phyloP scores from a whole-genome alignment of 2,797 vertebrate genomes.

The Pogoniulus pusillus region DNA sequence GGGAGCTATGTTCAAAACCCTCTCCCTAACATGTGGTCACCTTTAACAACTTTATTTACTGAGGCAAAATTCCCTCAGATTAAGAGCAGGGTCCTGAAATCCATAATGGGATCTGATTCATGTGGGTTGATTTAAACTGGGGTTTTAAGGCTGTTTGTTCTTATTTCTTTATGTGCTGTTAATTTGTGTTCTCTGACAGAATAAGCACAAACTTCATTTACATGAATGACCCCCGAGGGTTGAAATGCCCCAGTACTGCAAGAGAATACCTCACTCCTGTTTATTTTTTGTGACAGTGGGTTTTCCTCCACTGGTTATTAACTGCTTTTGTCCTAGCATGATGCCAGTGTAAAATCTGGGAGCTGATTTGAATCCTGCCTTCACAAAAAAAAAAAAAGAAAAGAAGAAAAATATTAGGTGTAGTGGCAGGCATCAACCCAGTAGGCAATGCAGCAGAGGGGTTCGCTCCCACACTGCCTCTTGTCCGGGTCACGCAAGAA shows the following conservation, averaged over 20 bases:
- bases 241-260: constrained; percentile 8
- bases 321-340: not conserved
- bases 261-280: not conserved
- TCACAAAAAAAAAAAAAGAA: not conserved
- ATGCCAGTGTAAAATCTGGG: not conserved
- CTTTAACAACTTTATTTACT: not conserved
- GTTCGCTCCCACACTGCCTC: not conserved
- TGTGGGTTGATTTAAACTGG: constrained; percentile 14
- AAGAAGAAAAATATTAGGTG: not conserved
- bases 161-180: constrained; percentile 20
- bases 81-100: not conserved
- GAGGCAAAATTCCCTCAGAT: not conserved
- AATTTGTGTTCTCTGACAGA: constrained; percentile 28
- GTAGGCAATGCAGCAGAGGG: rapidly evolving
- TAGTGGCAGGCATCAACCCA: not conserved
- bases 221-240: not conserved
- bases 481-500: not conserved
- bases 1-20: not conserved
- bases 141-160: constrained; percentile 22
- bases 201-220: constrained; percentile 40
- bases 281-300: not conserved
- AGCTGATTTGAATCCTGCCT: not conserved
- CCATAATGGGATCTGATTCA: not conserved
- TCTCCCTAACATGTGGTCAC: not conserved
- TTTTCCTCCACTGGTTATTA: not conserved